Evolutionary conservation across 2,797 vertebrate species (phyloP).

Genomic region (Ptychobarbus kaznakovi): DNA sequence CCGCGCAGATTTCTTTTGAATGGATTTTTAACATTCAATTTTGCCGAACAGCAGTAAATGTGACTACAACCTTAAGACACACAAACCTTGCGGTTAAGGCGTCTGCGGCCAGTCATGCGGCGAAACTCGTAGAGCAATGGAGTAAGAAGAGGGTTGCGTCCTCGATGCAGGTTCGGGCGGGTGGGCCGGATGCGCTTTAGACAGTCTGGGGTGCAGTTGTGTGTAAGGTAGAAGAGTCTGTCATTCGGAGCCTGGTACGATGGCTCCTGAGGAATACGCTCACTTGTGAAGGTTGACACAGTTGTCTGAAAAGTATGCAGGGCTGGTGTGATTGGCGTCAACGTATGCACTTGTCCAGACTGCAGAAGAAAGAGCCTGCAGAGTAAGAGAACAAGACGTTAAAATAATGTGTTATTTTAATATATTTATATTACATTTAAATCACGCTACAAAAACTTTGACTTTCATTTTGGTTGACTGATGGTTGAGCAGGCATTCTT

Average conservation of each 20-base stretch:
- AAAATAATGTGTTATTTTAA: too few relatives aligned
- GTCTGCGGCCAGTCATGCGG: slow-evolving; percentile 92
- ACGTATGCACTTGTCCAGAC: slow-evolving; percentile 47
- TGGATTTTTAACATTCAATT: not conserved
- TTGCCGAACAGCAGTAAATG: not conserved
- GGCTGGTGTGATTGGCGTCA: slow-evolving; percentile 56
- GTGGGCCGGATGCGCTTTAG: slow-evolving; percentile 85
- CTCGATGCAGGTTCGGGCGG: slow-evolving; percentile 79
- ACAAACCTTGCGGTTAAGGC: slow-evolving; percentile 90
- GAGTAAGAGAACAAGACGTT: not conserved
- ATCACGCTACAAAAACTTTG: not conserved
- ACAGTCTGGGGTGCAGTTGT: slow-evolving; percentile 86
- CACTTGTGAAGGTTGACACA: slow-evolving; percentile 47
- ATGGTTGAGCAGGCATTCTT: not conserved
- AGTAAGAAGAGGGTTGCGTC: slow-evolving; percentile 91
- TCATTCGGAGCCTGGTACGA: slow-evolving; percentile 91
- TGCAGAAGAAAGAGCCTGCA: slow-evolving; percentile 62
- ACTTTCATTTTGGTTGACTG: not conserved
- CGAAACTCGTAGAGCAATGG: slow-evolving; percentile 95
- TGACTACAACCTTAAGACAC: not conserved
- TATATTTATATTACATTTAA: not conserved
- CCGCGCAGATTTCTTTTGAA: not conserved
- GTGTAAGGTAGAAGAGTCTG: slow-evolving; percentile 92
- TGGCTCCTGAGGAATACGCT: slow-evolving; percentile 84
- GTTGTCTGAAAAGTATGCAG: slow-evolving; percentile 45